A percentile compares a stretch with the other conserved stretches of the same genome.
Conservation (phyloP, 1,140 invertebrate species). For the Seison nebaliae region DNA sequence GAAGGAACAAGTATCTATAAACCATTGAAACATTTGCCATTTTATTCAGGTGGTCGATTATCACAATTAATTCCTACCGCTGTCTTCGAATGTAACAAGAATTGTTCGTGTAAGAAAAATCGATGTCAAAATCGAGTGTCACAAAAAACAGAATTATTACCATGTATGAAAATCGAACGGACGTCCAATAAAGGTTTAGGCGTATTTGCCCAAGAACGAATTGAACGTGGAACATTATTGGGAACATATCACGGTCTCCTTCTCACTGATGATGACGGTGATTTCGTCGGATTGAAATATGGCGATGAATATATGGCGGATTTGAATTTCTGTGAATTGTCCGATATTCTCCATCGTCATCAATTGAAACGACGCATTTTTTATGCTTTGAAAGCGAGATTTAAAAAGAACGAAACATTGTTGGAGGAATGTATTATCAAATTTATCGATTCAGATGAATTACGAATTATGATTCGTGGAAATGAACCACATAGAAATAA, state of each 20-base stretch:
- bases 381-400: no score
- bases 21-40: conserved; percentile 32
- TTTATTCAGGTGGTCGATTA: conserved; percentile 53
- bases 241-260: conserved; percentile 78
- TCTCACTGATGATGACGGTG: conserved; percentile 34
- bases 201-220: conserved; percentile 66
- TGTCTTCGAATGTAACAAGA: conserved; percentile 75
- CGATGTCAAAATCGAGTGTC: conserved; percentile 23
- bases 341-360: no score
- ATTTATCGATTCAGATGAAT: no score
- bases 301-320: conserved; percentile 87
- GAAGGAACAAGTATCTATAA: conserved; percentile 37
- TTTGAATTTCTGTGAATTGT: no score
- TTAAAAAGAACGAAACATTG: no score
- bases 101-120: conserved; percentile 25
- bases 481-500: no score
- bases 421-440: no score
- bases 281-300: conserved; percentile 39
- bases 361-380: no score
- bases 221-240: conserved; percentile 67
- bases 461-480: no score
- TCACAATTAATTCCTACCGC: conserved; percentile 53
- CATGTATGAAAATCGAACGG: conserved; percentile 38
- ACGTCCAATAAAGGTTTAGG: conserved; percentile 72
- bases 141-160: conserved; percentile 23